These are phyloP conservation scores for Drosophila nannoptera DNA, from an alignment of 1,140 invertebrate genomes.

Conservation along the genomic window DNA sequence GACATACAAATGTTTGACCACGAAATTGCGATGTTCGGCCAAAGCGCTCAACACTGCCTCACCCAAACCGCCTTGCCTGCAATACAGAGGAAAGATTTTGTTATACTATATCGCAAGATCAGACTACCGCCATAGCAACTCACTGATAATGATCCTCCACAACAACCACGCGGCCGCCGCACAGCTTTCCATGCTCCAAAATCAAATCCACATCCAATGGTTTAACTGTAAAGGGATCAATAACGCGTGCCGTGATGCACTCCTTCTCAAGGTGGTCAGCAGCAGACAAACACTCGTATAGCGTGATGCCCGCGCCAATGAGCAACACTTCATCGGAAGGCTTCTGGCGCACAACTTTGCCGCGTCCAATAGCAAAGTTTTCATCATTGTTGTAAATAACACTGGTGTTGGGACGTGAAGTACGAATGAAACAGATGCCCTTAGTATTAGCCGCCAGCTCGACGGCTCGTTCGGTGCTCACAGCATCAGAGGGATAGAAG, in stretches of 20 bases:
- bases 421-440: conserved; percentile 97
- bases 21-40: conserved; percentile 84
- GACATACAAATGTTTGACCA: conserved; percentile 93
- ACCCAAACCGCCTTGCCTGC: conserved; percentile 91
- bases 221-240: conserved; percentile 98
- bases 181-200: conserved; percentile 87
- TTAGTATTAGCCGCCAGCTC: conserved; percentile 97
- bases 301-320: conserved; percentile 95
- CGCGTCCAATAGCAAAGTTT: conserved; percentile 88
- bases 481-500: conserved; percentile 98
- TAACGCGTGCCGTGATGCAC: conserved; percentile 87
- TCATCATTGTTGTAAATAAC: conserved; percentile 95
- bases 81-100: conserved; percentile 1
- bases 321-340: conserved; percentile 89
- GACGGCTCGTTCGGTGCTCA: conserved; percentile 94
- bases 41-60: conserved; percentile 94
- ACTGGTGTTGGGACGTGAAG: conserved; percentile 93
- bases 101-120: background rate
- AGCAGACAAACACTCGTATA: conserved; percentile 94
- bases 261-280: conserved; percentile 86
- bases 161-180: conserved; percentile 91
- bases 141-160: conserved; percentile 99
- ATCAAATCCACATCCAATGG: conserved; percentile 92
- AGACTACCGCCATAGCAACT: conserved; percentile 36
- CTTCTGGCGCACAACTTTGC: conserved; percentile 88